These are phyloP conservation scores for Criorhina ranunculi DNA, from an alignment of 2,888 invertebrate genomes.

Conservation along the genomic window DNA sequence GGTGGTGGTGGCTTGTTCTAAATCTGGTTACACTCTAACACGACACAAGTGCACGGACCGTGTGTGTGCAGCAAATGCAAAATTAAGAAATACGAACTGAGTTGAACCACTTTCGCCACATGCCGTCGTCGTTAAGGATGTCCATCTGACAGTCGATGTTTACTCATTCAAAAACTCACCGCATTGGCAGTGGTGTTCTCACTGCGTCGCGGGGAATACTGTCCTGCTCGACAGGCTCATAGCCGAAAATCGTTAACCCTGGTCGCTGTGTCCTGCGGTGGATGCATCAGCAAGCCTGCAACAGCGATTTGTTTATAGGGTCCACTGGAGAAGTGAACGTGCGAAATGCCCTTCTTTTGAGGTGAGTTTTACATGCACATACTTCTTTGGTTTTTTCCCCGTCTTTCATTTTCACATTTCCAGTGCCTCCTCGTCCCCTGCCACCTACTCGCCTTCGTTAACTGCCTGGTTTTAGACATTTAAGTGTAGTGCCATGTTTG, in stretches of 20 bases:
- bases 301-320: slow-evolving; percentile 3
- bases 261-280: not conserved
- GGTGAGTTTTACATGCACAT: slow-evolving; percentile 50
- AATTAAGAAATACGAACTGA: slow-evolving; percentile 64
- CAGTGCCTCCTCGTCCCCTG: slow-evolving; percentile 11
- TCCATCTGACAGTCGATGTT: slow-evolving; percentile 52
- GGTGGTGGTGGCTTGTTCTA: slow-evolving; percentile 58
- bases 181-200: not conserved
- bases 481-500: slow-evolving; percentile 53
- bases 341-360: slow-evolving; percentile 17
- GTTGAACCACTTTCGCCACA: slow-evolving; percentile 43
- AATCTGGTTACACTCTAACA: slow-evolving; percentile 63
- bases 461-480: slow-evolving; percentile 8
- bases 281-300: not conserved
- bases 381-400: slow-evolving; percentile 4
- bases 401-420: slow-evolving; percentile 32
- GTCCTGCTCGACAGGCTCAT: not conserved
- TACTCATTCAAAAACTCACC: not conserved
- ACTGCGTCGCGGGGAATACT: not conserved
- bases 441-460: not conserved
- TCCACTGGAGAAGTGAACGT: slow-evolving; percentile 33
- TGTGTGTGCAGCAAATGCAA: slow-evolving; percentile 46
- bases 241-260: not conserved
- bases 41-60: slow-evolving; percentile 54
- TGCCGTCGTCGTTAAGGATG: slow-evolving; percentile 14